phyloP scores from a whole-genome alignment of 2,797 vertebrate genomes.

The Pygocentrus nattereri region DNA sequence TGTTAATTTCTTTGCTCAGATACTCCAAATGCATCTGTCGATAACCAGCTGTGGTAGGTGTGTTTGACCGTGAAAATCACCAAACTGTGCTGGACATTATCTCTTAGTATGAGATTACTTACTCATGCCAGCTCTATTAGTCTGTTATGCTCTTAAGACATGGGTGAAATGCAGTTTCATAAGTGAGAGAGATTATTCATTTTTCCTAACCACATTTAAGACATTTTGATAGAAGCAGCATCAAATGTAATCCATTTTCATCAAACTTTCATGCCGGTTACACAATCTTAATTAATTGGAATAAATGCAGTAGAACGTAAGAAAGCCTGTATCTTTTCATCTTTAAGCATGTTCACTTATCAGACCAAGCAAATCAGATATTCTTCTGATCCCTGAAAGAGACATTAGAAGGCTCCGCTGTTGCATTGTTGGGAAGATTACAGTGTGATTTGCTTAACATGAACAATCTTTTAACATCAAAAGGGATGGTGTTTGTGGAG shows the following conservation, averaged over 20 bases:
- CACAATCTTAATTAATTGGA: not conserved
- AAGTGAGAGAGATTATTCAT: not conserved
- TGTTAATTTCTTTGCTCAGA: no score
- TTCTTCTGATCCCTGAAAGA: not conserved
- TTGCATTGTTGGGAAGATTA: slow-evolving; percentile 6
- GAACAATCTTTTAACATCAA: slow-evolving; percentile 23
- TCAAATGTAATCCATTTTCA: not conserved
- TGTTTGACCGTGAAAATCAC: no score
- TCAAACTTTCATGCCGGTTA: not conserved
- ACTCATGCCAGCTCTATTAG: not conserved
- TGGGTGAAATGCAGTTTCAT: not conserved
- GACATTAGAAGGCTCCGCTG: slow-evolving; percentile 3
- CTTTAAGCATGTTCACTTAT: slow-evolving; percentile 1
- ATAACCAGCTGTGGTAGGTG: no score
- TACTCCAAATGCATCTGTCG: no score
- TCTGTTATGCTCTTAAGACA: not conserved
- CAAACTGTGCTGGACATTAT: no score
- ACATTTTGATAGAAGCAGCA: not conserved
- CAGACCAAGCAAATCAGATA: slow-evolving; percentile 2
- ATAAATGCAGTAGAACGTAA: not conserved
- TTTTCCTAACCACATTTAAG: not conserved
- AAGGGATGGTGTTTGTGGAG: not conserved
- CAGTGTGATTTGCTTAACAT: slow-evolving; percentile 16
- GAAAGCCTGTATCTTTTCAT: slow-evolving; percentile 1
- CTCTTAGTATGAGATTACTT: no score